These are phyloP conservation scores for Vandiemenella viatica DNA, from an alignment of 2,888 invertebrate species.

Conservation along the genomic window DNA sequence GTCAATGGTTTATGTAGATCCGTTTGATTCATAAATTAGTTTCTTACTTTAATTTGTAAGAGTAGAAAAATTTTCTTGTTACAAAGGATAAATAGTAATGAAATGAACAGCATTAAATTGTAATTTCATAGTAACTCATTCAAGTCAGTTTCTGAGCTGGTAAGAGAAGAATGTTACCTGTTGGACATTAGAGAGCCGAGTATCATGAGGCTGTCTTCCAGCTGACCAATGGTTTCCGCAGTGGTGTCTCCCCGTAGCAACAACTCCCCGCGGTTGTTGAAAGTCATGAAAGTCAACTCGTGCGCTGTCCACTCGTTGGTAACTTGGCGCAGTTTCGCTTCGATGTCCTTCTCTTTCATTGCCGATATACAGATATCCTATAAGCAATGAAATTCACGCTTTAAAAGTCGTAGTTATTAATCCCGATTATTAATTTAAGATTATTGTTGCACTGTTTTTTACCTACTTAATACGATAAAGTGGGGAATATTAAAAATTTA, in stretches of 20 bases:
- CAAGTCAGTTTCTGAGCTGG: neutral
- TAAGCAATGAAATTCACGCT: neutral
- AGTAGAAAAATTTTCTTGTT: no score
- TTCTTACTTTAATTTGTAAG: no score
- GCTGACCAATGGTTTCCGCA: constrained; percentile 82
- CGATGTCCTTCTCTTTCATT: constrained; percentile 95
- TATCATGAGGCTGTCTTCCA: constrained; percentile 95
- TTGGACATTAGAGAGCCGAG: constrained; percentile 86
- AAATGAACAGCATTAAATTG: no score
- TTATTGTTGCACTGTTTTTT: no score
- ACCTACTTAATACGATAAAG: no score
- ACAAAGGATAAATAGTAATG: no score
- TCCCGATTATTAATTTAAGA: no score
- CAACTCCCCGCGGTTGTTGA: constrained; percentile 88
- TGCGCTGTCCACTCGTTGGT: constrained; percentile 92
- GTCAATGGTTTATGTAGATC: no score
- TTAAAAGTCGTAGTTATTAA: no score
- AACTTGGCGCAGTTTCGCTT: constrained; percentile 85
- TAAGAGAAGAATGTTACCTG: constrained; percentile 32
- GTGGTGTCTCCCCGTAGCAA: constrained; percentile 85
- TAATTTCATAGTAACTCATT: no score
- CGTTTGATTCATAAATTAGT: no score
- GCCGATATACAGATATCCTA: constrained; percentile 94
- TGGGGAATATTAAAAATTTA: no score
- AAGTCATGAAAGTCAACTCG: constrained; percentile 84